Evolutionary conservation across 2,113 vertebrate genomes (phyloP).

Genomic region (Entelurus aequoreus): DNA sequence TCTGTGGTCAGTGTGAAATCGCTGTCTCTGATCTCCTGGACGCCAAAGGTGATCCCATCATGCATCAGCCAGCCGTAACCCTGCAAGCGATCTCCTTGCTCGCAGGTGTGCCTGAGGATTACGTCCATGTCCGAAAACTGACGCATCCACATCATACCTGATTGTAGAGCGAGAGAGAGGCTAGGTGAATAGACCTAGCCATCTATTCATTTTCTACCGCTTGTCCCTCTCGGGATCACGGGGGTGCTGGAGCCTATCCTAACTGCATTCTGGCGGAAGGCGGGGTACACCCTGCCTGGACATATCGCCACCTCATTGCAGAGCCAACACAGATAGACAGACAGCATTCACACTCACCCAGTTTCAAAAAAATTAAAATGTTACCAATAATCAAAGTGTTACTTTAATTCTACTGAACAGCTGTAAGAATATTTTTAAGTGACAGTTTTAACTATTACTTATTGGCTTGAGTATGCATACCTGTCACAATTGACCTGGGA

Average conservation of each 20-base stretch:
- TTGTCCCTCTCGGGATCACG: no score
- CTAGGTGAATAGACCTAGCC: background rate
- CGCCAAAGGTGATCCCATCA: constrained; percentile 83
- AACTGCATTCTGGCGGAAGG: no score
- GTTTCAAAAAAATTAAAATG: background rate
- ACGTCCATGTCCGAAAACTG: constrained; percentile 73
- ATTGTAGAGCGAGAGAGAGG: background rate
- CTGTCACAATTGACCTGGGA: constrained; percentile 78
- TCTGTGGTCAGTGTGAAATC: constrained; percentile 81
- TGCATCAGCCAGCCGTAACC: constrained; percentile 90
- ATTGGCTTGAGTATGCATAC: constrained; percentile 54
- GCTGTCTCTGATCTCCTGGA: constrained; percentile 83
- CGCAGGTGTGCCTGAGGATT: constrained; percentile 84
- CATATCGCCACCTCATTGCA: no score
- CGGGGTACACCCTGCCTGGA: no score
- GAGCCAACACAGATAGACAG: no score
- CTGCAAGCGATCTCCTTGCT: constrained; percentile 79
- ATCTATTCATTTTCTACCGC: background rate
- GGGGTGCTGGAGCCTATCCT: no score
- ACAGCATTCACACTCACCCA: background rate
- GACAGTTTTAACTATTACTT: no score
- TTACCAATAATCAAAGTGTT: no score
- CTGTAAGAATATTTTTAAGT: no score
- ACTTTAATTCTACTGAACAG: no score
- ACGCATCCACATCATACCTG: constrained; percentile 93